Evolutionary conservation across 53 echinoderm and acorn worm species (phyloP).

Genomic region (Antedon mediterranea): DNA sequence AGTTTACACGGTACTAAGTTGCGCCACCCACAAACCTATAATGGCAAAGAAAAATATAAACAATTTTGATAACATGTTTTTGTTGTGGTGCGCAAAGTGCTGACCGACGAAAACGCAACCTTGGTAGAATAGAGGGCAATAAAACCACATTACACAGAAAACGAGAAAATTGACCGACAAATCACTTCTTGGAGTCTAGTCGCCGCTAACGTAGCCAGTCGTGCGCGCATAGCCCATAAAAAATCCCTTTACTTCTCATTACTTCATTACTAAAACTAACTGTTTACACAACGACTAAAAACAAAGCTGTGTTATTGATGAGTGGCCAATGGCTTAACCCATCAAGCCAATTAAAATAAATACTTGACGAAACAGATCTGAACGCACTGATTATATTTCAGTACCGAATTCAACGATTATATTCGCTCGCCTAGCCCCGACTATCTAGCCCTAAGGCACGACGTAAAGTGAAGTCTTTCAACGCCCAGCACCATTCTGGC

Average conservation of each 20-base stretch:
- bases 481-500: neutral
- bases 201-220: neutral
- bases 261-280: neutral
- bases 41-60: neutral
- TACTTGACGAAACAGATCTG: neutral
- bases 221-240: neutral
- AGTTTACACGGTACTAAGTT: too few relatives aligned
- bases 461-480: neutral
- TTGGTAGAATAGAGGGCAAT: neutral
- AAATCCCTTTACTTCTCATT: neutral
- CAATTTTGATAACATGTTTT: neutral
- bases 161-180: neutral
- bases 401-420: neutral
- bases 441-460: neutral
- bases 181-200: neutral
- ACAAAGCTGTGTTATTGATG: neutral
- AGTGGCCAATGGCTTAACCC: neutral
- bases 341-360: constrained; percentile 1
- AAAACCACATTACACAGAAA: too few relatives aligned
- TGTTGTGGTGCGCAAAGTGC: neutral
- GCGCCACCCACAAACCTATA: neutral
- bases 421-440: neutral
- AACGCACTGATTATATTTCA: neutral
- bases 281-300: neutral
- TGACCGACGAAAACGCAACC: neutral